Base-by-base conservation (phyloP, 2,888 invertebrate genomes). In the Euzophera pinguis region DNA sequence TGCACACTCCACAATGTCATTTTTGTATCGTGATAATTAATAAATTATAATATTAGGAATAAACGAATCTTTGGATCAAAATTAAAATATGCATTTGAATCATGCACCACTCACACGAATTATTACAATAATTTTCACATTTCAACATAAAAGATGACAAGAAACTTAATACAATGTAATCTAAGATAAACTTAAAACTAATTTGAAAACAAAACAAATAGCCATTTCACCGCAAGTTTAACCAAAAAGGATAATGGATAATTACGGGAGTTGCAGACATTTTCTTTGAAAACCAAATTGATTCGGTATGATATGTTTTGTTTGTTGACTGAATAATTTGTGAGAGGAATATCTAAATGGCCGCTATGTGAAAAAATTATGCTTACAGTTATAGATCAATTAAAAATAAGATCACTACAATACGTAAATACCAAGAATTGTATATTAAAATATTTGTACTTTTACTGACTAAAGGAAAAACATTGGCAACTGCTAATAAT, bases 391-490 rank as follows among this genome's bases (percentile, higher is more conserved):
- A 87, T 78, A 87, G 79, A 86, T 82, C 80, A 86, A 81, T 79
- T 81, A 80, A 84, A 87, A 85, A 85, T 84, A 86, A 86, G 82
- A 86, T 82, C 77, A 82, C 87, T 89, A 89, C 85, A 86, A 90
- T 90, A 90, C 85, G 88, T 90, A 90, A 90, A 90, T 90, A 90
- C 89, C 90, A 88, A 89, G 90, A 87, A 81, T 90, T 88, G 87
- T 90, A 90, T 92, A 91, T 91, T 92, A 88, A 92, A 93, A 93
- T 93, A 93, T 94, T 94, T 94, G 94, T 94, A 94, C 94, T 94
- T 93, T 92, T 93, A 94, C 94, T 94, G 94, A 94, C 94, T 94
- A 94, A 93, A 93, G 92, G 92, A 93, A 92, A 88, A 88, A 89
- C 87, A 88, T 90, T 89, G 89, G 90, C 89, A 88, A 87, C 88